Conservation (phyloP, 2,888 invertebrate genomes). For the Limenitis camilla region DNA sequence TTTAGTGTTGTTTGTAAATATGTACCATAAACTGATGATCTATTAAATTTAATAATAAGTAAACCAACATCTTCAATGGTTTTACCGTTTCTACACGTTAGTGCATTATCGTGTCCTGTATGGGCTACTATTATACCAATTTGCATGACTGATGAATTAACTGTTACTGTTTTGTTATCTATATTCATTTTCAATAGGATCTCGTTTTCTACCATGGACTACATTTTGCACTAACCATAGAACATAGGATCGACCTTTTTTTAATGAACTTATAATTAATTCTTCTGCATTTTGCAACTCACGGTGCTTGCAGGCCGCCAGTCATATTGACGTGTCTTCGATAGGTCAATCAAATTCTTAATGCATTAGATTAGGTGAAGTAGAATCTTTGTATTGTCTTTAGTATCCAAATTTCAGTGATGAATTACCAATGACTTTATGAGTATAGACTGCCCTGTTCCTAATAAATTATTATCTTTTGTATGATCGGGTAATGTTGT, state of each 20-base stretch:
- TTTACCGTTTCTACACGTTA: slow-evolving; percentile 40
- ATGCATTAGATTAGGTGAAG: slow-evolving; percentile 63
- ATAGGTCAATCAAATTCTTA: slow-evolving; percentile 36
- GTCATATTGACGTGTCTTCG: slow-evolving; percentile 62
- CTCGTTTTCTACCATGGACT: slow-evolving; percentile 6
- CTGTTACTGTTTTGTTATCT: slow-evolving; percentile 24
- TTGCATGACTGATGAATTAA: slow-evolving; percentile 24
- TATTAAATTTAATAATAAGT: slow-evolving; percentile 57
- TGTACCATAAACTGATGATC: slow-evolving; percentile 66
- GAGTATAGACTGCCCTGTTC: slow-evolving; percentile 61
- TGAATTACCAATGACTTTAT: slow-evolving; percentile 69
- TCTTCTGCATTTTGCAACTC: slow-evolving; percentile 34
- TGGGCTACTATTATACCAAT: slow-evolving; percentile 22
- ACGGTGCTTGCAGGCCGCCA: slow-evolving; percentile 25
- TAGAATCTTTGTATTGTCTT: slow-evolving; percentile 32
- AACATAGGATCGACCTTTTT: slow-evolving; percentile 22
- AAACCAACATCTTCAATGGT: slow-evolving; percentile 44
- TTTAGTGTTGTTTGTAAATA: slow-evolving; percentile 74
- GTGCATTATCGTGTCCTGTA: slow-evolving; percentile 32
- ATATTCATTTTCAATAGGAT: slow-evolving; percentile 9
- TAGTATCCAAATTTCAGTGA: slow-evolving; percentile 67
- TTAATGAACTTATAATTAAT: slow-evolving; percentile 28
- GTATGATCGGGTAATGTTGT: slow-evolving; percentile 43
- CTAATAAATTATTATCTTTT: slow-evolving; percentile 54
- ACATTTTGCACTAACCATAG: slow-evolving; percentile 34